Base-by-base conservation (phyloP, 2,113 vertebrate species). In the Trichomycterus rosablanca region DNA sequence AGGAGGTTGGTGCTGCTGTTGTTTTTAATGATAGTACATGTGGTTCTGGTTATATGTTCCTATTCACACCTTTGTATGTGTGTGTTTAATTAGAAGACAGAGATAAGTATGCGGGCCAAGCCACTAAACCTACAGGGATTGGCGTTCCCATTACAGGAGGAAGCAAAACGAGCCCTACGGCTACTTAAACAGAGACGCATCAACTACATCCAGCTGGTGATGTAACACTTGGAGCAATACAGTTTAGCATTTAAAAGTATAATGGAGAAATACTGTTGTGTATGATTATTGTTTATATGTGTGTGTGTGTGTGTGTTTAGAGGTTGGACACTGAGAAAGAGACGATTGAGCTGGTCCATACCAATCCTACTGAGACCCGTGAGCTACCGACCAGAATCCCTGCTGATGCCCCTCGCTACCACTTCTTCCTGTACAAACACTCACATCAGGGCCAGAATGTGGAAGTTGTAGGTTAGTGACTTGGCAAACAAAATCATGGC, bases 161-260 rank as follows among this genome's bases (percentile, higher is more conserved):
- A 90, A n/a, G 93, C 91, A 20, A 93, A 91, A 74, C 83, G 83
- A 67, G 95, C 95, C 22, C 85, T 99, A 53, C 87, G 89, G 77
- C 89, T 91, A 0, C 90, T 99, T 70, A 92, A 86, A 72, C 88
- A 92, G 79, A 92, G 83, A 76, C 86, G 80, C 7, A 86, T 98
- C 83, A 96, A 98, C 84, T 99, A 99, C 77, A 93, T 99, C 67
- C 96, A 99, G 78, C 85, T 99, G 88, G 96, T 98, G 78, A 77
- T 30, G 28, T 1, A 30, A 30, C 7, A 30, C 7, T 30, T 30
- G 7, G 7, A 4, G 26, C 3, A 30, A 30, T 7, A 30, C 26
- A 4, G 3, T 30, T 30, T n/a, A n/a, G n/a, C n/a, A n/a, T n/a
- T n/a, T n/a, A n/a, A n/a, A n/a, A n/a, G n/a, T 30, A 4, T 7